phyloP scores from a whole-genome alignment of 2,113 vertebrate genomes.

The Illadopsis cleaveri region DNA sequence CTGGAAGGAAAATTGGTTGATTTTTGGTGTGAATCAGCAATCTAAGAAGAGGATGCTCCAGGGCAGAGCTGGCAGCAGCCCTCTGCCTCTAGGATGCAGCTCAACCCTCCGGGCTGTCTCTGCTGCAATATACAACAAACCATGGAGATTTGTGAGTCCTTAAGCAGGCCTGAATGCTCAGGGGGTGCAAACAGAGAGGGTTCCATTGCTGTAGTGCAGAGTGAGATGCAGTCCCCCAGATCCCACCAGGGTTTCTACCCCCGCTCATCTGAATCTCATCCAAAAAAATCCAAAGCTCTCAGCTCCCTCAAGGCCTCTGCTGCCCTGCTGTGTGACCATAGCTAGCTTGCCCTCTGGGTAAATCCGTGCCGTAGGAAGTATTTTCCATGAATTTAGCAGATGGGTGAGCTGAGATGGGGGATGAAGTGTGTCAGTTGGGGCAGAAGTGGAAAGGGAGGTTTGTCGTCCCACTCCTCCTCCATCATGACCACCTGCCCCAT shows the following conservation, averaged over 20 bases:
- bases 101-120: fast-evolving
- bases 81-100: background rate
- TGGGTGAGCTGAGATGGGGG: background rate
- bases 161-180: background rate
- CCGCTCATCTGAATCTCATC: fast-evolving
- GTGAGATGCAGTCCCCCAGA: background rate
- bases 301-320: background rate
- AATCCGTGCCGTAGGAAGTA: background rate
- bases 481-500: background rate
- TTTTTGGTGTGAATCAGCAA: background rate
- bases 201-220: background rate
- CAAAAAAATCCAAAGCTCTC: background rate
- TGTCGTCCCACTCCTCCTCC: background rate
- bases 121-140: background rate
- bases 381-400: background rate
- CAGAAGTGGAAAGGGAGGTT: background rate
- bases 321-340: fast-evolving
- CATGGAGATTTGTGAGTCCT: background rate
- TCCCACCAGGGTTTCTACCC: background rate
- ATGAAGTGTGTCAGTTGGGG: background rate
- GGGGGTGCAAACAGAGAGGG: background rate
- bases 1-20: background rate
- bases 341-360: background rate
- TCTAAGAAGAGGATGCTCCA: background rate
- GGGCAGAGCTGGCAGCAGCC: background rate